A percentile compares a stretch with the other conserved stretches of the same genome.
Conservation (phyloP, 2,113 vertebrate species). For the Oncorhynchus nerka region DNA sequence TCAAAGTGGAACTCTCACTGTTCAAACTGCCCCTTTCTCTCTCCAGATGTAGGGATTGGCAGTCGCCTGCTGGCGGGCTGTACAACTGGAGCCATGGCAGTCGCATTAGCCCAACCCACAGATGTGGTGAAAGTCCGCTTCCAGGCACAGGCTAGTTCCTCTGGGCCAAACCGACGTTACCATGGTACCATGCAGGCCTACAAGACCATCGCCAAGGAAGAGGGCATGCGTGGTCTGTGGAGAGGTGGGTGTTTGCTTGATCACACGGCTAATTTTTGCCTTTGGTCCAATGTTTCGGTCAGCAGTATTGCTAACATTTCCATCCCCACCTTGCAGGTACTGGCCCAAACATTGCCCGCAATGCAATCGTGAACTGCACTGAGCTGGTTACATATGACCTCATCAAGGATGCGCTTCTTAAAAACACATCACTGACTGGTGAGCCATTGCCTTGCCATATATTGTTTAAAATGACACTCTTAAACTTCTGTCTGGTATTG, state of each 20-base stretch:
- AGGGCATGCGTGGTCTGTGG: conserved; percentile 79
- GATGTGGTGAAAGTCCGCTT: conserved; percentile 82
- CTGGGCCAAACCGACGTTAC: conserved; percentile 61
- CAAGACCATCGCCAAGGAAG: conserved; percentile 77
- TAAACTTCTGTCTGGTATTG: background rate
- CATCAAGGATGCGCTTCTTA: conserved; percentile 74
- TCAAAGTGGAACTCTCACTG: background rate
- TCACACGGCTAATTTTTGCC: background rate
- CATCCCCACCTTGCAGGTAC: conserved; percentile 55
- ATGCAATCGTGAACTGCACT: conserved; percentile 79
- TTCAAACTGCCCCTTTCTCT: background rate
- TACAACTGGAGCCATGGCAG: conserved; percentile 78
- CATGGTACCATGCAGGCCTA: conserved; percentile 77
- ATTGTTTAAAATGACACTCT: background rate
- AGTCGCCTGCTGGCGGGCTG: conserved; percentile 77
- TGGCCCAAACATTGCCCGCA: conserved; percentile 74
- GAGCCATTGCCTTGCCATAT: conserved; percentile 4
- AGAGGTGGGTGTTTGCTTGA: conserved; percentile 61
- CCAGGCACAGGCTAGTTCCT: conserved; percentile 66
- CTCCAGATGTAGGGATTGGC: conserved; percentile 69
- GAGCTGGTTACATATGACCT: conserved; percentile 81
- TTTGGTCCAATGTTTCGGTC: background rate
- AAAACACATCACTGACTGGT: conserved; percentile 71
- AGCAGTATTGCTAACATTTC: background rate
- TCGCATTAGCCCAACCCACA: conserved; percentile 77